Base-by-base conservation (phyloP, 1,140 invertebrate genomes). In the Cydia pomonella region DNA sequence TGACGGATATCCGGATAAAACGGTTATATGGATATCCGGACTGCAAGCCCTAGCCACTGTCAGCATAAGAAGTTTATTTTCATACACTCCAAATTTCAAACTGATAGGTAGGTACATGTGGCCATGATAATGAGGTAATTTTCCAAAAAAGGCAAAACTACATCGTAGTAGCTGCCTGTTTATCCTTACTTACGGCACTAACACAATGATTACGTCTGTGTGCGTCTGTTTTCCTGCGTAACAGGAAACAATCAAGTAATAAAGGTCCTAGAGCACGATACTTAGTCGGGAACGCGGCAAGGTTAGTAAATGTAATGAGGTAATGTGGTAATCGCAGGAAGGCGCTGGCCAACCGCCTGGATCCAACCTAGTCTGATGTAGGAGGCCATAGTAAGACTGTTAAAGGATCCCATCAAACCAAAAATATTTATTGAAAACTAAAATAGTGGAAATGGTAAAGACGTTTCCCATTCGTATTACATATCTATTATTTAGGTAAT, bases 261-360 rank as follows among this genome's bases (percentile, higher is more conserved):
- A 73, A 77, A 75, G 25, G 41, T 62, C 38, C 50, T 64, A 75
- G 73, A 53, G 25, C 13, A 21, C 21, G 23, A 27, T 6, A 66
- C 62, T 27, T 23, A 9, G 23, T 25, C 63, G 21, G 21, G 21
- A 66, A 12, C 63, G 25, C 25, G 27, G 13, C 27, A 29, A 66
- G 53, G 53, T 21, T 23, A n/a, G n/a, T 10, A 25, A 0, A 3
- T 62, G 12, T 66, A 29, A 33, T 27, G 18, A 63, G 59, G 29
- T 71, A 41, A 44, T 72, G 44, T 23, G 71, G 62, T 79, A 79
- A 79, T 75, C 7, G 41, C 75, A 79, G 75, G 75, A 79, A 76
- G 73, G 62, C 23, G 63, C 12, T 50, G 47, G 4, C 47, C 3
- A n/a, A 66, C 63, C 25, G 25, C 25, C 16, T 66, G 63, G 63